A percentile compares a stretch with the other conserved stretches of the same genome.
These are phyloP conservation scores for Gnathonemus echidnorhynchus DNA, from an alignment of 2,113 vertebrate species.

Conservation along the genomic window DNA sequence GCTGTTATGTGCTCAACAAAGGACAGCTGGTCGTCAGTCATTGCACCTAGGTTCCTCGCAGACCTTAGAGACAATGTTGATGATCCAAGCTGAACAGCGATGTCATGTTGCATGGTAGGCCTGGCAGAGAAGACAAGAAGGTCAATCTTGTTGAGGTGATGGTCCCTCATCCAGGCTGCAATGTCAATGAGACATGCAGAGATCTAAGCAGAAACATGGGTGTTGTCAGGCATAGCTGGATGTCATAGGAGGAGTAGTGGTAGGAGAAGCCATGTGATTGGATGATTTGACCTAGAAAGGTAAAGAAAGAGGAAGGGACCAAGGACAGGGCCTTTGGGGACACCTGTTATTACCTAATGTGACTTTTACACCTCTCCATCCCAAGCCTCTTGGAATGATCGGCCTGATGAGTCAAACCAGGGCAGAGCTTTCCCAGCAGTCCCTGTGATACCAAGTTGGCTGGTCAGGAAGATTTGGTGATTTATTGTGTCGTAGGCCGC, in stretches of 20 bases:
- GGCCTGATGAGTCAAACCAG: neutral
- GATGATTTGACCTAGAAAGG: neutral
- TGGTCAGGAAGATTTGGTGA: neutral
- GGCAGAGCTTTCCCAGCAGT: neutral
- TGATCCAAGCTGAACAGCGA: neutral
- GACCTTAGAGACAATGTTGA: neutral
- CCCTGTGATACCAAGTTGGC: neutral
- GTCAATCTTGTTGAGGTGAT: neutral
- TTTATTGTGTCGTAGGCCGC: neutral
- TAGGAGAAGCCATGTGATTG: neutral
- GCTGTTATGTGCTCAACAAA: neutral
- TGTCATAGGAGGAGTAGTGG: neutral
- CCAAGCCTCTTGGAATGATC: neutral
- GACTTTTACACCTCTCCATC: neutral
- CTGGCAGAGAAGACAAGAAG: neutral
- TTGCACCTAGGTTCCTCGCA: neutral
- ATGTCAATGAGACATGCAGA: neutral
- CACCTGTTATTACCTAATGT: neutral
- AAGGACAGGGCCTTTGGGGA: no score
- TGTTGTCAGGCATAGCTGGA: neutral
- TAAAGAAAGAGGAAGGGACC: no score
- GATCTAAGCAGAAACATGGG: neutral
- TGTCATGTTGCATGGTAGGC: neutral
- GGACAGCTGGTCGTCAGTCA: neutral
- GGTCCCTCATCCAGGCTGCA: neutral